These are phyloP conservation scores for Polyommatus iphigenia DNA, from an alignment of 2,888 invertebrate species.

Conservation along the genomic window DNA sequence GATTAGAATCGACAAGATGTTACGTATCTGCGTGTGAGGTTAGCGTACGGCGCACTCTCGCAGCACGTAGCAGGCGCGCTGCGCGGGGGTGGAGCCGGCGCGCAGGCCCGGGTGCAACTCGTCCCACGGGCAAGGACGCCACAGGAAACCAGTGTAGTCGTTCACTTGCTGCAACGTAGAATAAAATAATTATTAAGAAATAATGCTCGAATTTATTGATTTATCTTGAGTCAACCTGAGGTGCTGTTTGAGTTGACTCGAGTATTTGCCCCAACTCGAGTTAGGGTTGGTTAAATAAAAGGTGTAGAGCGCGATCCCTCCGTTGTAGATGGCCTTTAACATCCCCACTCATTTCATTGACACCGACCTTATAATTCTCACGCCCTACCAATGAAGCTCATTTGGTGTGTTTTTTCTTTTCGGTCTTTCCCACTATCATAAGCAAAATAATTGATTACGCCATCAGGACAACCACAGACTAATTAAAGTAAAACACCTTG, in stretches of 20 bases:
- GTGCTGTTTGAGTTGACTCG: too few relatives aligned
- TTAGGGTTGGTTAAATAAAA: too few relatives aligned
- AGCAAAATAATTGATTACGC: too few relatives aligned
- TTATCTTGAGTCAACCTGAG: neutral
- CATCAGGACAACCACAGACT: neutral
- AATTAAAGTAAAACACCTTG: neutral
- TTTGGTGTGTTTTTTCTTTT: too few relatives aligned
- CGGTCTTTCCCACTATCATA: too few relatives aligned
- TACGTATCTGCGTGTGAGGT: slow-evolving; percentile 33
- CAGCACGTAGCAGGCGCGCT: slow-evolving; percentile 51
- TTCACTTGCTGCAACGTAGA: slow-evolving; percentile 55
- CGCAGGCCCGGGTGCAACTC: slow-evolving; percentile 56
- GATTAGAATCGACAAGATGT: neutral
- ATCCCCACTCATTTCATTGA: too few relatives aligned
- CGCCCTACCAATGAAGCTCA: too few relatives aligned
- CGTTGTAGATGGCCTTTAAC: too few relatives aligned
- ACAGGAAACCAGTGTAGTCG: slow-evolving; percentile 51
- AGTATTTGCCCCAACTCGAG: too few relatives aligned
- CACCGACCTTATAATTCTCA: too few relatives aligned
- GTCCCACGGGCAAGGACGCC: slow-evolving; percentile 52
- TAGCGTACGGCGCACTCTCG: slow-evolving; percentile 43
- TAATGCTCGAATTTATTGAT: neutral
- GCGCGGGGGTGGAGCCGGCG: slow-evolving; percentile 43
- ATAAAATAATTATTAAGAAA: neutral
- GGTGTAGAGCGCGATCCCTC: too few relatives aligned